Evolutionary conservation across 2,888 invertebrate genomes (phyloP).

Genomic region (Sepioteuthis lessoniana): DNA sequence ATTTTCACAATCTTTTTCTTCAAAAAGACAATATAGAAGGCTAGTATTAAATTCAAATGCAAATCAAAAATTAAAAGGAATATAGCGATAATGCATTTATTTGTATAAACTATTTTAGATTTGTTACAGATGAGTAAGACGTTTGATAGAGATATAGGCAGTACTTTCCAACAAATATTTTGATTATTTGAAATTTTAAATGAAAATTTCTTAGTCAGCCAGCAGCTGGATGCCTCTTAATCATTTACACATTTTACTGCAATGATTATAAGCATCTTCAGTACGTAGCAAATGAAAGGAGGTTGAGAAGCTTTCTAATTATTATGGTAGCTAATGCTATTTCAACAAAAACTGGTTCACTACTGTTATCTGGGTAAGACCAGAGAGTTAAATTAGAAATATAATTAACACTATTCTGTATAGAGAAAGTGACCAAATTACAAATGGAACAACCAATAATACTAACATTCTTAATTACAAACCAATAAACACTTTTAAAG

Average conservation of each 20-base stretch:
- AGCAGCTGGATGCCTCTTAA: too few relatives aligned
- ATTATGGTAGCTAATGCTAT: not conserved
- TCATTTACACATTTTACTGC: too few relatives aligned
- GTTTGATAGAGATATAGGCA: not conserved
- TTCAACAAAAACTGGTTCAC: not conserved
- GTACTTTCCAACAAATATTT: not conserved
- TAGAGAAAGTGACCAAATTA: not conserved
- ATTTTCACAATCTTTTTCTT: too few relatives aligned
- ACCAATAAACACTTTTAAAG: not conserved
- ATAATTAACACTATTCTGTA: not conserved
- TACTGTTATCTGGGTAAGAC: not conserved
- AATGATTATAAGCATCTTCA: not conserved
- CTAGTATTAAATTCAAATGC: too few relatives aligned
- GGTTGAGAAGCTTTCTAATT: not conserved
- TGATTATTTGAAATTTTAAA: not conserved
- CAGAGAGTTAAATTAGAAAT: not conserved
- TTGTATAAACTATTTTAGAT: not conserved
- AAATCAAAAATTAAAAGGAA: too few relatives aligned
- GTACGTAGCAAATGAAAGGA: not conserved
- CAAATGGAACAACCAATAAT: not conserved
- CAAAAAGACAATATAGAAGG: too few relatives aligned
- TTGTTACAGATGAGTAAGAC: not conserved
- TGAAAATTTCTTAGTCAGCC: not conserved
- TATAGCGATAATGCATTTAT: too few relatives aligned
- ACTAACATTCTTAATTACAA: not conserved